Evolutionary conservation across 1,140 invertebrate genomes (phyloP), one percentile per base, ranked within the genome.

Genomic region (Trichonephila clavipes): DNA sequence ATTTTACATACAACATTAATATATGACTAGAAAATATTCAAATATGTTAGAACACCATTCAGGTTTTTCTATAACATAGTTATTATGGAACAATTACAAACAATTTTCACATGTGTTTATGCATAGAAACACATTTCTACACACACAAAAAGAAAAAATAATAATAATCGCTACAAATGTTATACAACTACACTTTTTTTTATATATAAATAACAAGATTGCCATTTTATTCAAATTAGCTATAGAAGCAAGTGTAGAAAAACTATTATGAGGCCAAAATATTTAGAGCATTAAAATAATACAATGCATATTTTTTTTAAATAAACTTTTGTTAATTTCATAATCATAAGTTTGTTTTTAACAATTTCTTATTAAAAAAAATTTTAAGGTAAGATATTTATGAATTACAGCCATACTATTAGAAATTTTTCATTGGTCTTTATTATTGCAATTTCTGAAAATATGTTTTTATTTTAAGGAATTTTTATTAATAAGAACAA

Each of bases 1-100:
- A 64, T 72, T 66, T 51, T 89, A 89, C 87, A 88, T 61, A 40
- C 34, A 89, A 28, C 28, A 89, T 51, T 64, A 72, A 89, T 66
- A 88, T 34, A 88, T 69, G 40, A 89, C 87, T 89, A 89, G 66
- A 89, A 89, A 89, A 89, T 89, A 89, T 83, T 83, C 19, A 83
- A 83, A 83, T 83, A 83, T 85, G 12, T 58, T 59, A 85, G 58
- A 44, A 85, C 5, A 59, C 24, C 51, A 61, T 24, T 85, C 51
- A n/a, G 28, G n/a, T 21, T 77, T 77, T 77, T 34, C 72, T 77
- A 77, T 77, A 34, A 77, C 72, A 77, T 16, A 64, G 16, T 77
- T 28, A 28, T 34, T 40, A 77, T 77, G 69, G 69, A 34, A 77
- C 69, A 77, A 16, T 77, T 77, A 34, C 16, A 40, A 34, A 77